A percentile compares a stretch with the other conserved stretches of the same genome.
These are phyloP conservation scores for Thyatira batis DNA, from an alignment of 2,888 invertebrate genomes.

Conservation along the genomic window DNA sequence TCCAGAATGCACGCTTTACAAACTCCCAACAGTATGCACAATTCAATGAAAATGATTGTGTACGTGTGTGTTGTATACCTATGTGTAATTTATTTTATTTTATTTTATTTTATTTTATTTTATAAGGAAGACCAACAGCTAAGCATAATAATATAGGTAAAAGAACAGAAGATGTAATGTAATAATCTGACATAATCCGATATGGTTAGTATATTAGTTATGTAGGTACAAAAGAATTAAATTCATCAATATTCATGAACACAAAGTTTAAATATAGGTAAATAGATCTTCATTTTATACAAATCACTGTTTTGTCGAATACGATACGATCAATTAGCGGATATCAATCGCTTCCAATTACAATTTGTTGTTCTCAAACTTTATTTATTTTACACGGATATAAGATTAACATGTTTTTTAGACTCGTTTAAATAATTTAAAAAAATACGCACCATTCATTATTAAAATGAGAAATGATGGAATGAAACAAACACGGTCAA, in stretches of 20 bases:
- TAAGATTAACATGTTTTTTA: background rate
- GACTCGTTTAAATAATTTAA: background rate
- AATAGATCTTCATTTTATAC: constrained; percentile 7
- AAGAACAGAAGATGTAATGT: too few relatives aligned
- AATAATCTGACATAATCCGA: too few relatives aligned
- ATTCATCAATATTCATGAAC: background rate
- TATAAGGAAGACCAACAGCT: too few relatives aligned
- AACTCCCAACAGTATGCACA: background rate
- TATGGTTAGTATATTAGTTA: too few relatives aligned
- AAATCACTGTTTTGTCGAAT: constrained; percentile 41
- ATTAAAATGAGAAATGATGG: background rate
- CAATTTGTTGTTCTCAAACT: constrained; percentile 17
- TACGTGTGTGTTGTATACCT: background rate
- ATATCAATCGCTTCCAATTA: constrained; percentile 36
- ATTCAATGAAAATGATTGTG: background rate
- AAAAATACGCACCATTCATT: background rate
- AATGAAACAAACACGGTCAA: background rate
- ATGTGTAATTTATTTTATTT: background rate
- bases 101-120: too few relatives aligned
- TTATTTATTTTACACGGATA: background rate
- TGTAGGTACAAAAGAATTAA: background rate
- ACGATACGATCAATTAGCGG: constrained; percentile 50
- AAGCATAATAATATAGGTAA: too few relatives aligned
- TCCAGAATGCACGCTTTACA: background rate
- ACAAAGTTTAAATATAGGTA: too few relatives aligned